These are phyloP conservation scores for Dendrocincla fuliginosa DNA, from an alignment of 2,797 vertebrate genomes.

Conservation along the genomic window DNA sequence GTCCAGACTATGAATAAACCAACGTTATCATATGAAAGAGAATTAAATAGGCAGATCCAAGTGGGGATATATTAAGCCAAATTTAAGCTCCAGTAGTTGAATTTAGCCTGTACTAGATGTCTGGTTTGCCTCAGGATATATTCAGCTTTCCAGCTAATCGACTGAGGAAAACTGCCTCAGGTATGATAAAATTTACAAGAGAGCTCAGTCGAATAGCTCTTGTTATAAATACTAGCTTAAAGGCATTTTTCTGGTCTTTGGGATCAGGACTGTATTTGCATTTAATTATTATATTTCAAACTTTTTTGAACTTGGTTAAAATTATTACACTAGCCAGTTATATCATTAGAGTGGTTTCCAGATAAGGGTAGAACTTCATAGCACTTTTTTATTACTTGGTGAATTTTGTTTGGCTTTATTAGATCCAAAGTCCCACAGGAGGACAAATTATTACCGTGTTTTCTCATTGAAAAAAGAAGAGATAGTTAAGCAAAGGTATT, in stretches of 20 bases:
- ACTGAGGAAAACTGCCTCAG: constrained; percentile 88
- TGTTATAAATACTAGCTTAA: constrained; percentile 91
- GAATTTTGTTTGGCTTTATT: background rate
- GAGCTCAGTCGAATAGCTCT: constrained; percentile 80
- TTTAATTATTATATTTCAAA: constrained; percentile 81
- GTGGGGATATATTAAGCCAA: constrained; percentile 94
- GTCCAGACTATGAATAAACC: constrained; percentile 78
- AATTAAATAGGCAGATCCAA: constrained; percentile 88
- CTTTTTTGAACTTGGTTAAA: constrained; percentile 73
- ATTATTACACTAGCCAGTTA: constrained; percentile 68
- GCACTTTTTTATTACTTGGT: background rate
- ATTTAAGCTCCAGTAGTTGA: constrained; percentile 86
- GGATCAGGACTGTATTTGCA: constrained; percentile 86
- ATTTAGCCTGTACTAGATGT: constrained; percentile 86
- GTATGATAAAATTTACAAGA: constrained; percentile 98
- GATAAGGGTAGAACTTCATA: background rate
- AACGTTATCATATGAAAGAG: constrained; percentile 85
- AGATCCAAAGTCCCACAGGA: background rate
- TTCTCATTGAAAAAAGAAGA: background rate
- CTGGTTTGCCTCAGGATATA: constrained; percentile 89
- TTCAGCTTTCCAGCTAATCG: constrained; percentile 79
- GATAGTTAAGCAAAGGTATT: background rate
- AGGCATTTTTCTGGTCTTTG: constrained; percentile 85
- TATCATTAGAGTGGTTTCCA: constrained; percentile 24
- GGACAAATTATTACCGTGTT: background rate